Evolutionary conservation across 1,140 invertebrate species (phyloP).

Genomic region (Bradynema listronoti): DNA sequence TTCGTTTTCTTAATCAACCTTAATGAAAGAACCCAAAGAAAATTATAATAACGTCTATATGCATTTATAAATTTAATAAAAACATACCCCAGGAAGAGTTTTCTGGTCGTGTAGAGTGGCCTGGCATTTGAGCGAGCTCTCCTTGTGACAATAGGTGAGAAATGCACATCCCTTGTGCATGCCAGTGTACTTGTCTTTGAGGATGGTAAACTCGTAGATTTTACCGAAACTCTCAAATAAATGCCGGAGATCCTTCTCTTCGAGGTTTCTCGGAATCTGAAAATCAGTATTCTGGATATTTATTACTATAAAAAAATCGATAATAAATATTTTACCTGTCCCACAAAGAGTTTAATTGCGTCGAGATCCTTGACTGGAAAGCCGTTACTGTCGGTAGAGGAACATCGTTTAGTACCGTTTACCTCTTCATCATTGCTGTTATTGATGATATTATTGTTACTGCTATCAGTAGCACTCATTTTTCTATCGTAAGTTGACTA

Average conservation of each 20-base stretch:
- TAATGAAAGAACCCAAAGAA: too few relatives aligned
- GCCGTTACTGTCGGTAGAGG: conserved; percentile 54
- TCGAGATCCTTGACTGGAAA: conserved; percentile 56
- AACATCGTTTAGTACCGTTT: conserved; percentile 14
- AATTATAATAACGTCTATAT: too few relatives aligned
- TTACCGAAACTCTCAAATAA: conserved; percentile 86
- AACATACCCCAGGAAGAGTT: conserved; percentile 92
- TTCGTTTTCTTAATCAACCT: too few relatives aligned
- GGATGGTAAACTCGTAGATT: conserved; percentile 84
- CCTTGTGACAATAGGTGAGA: conserved; percentile 87
- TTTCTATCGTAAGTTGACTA: background rate
- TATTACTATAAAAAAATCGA: background rate
- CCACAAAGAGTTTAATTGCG: conserved; percentile 55
- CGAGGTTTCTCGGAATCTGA: conserved; percentile 80
- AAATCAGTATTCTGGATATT: conserved; percentile 11
- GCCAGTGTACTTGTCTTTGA: conserved; percentile 83
- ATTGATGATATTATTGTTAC: background rate
- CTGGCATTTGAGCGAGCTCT: conserved; percentile 83
- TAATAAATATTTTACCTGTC: conserved; percentile 41
- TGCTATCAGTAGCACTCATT: background rate
- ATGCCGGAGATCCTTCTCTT: conserved; percentile 77
- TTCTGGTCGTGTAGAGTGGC: conserved; percentile 89
- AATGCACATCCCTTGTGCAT: conserved; percentile 80
- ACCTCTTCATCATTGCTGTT: background rate
- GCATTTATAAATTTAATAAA: background rate